These are phyloP conservation scores for Catajapyx aquilonaris DNA, from an alignment of 1,140 invertebrate genomes.

Conservation along the genomic window DNA sequence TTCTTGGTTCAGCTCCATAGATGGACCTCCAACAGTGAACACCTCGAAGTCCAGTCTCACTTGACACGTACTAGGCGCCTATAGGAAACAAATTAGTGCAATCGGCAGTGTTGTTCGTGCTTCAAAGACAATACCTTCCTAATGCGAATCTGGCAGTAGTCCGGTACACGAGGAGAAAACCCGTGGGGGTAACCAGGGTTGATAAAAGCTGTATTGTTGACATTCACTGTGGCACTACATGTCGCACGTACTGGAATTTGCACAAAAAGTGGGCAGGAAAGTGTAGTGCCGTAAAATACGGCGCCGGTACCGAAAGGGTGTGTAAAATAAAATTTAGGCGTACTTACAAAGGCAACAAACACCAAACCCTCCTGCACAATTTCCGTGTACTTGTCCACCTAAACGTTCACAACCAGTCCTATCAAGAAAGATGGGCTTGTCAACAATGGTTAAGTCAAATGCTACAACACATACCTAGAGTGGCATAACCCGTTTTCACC, in stretches of 20 bases:
- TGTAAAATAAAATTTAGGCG: too few relatives aligned
- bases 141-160: background rate
- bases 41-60: slow-evolving; percentile 45
- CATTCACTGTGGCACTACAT: background rate
- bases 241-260: background rate
- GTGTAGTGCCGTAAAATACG: too few relatives aligned
- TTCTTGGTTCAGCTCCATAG: slow-evolving; percentile 37
- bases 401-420: too few relatives aligned
- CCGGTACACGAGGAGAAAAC: background rate
- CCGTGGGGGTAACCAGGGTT: background rate
- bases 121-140: background rate
- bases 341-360: slow-evolving; percentile 52
- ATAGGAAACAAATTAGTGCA: background rate
- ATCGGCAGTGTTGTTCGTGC: background rate
- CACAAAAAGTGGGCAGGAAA: too few relatives aligned
- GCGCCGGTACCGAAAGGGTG: too few relatives aligned
- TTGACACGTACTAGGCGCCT: background rate
- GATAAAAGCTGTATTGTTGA: background rate
- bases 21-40: slow-evolving; percentile 43
- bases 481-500: too few relatives aligned
- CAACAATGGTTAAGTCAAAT: too few relatives aligned
- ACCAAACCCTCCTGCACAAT: slow-evolving; percentile 52
- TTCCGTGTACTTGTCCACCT: slow-evolving; percentile 46
- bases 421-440: too few relatives aligned
- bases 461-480: too few relatives aligned